phyloP scores from a whole-genome alignment of 2,113 vertebrate species.

The Potamarius usumacintae region DNA sequence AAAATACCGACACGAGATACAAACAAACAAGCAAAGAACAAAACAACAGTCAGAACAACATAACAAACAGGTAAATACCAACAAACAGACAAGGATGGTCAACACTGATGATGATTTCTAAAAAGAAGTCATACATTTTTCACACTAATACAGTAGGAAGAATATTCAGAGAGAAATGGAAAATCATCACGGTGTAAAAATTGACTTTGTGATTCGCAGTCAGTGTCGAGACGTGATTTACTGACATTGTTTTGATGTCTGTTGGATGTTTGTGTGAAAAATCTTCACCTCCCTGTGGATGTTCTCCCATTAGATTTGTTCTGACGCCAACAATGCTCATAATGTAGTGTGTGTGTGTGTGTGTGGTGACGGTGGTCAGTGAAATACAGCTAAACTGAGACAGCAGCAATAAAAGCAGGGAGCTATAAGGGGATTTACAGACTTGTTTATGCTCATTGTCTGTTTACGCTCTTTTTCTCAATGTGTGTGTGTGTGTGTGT shows the following conservation, averaged over 20 bases:
- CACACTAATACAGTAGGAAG: neutral
- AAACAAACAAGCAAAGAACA: neutral
- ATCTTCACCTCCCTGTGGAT: neutral
- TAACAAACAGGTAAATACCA: neutral
- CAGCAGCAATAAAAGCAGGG: neutral
- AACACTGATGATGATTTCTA: neutral
- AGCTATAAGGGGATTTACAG: conserved; percentile 48
- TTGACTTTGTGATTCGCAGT: too few relatives aligned
- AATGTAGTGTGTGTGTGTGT: conserved; percentile 13
- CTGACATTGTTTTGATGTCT: neutral
- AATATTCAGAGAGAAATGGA: neutral
- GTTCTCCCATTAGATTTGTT: conserved; percentile 1
- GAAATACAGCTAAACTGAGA: neutral
- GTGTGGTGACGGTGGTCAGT: conserved; percentile 20
- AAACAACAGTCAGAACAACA: neutral
- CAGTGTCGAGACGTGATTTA: neutral
- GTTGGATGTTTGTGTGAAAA: neutral
- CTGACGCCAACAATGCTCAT: neutral
- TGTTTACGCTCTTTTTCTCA: conserved; percentile 10
- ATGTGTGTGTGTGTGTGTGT: conserved; percentile 14
- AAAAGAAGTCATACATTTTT: neutral
- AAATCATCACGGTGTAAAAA: too few relatives aligned
- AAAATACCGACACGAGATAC: neutral
- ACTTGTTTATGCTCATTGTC: conserved; percentile 46
- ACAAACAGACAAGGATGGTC: neutral